Evolutionary conservation across 2,797 vertebrate species (phyloP).

Genomic region (Siniperca obscura): DNA sequence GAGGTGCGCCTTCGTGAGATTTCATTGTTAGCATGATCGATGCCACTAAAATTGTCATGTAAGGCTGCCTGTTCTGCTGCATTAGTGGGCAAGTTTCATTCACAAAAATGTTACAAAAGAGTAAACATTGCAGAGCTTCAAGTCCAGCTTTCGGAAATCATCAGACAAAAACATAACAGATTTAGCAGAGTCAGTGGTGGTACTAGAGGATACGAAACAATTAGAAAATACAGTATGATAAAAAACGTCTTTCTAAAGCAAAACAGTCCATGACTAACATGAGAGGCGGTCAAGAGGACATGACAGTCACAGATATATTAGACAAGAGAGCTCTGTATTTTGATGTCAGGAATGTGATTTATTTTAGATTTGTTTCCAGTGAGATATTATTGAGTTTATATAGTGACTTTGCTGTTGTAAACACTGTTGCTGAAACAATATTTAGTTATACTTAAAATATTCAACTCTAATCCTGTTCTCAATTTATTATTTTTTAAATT

Average conservation of each 20-base stretch:
- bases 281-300: not conserved
- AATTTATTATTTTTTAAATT: no score
- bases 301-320: not conserved
- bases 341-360: no score
- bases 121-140: not conserved
- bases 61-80: not conserved
- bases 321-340: not conserved
- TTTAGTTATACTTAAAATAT: no score
- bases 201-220: not conserved
- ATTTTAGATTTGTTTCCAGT: no score
- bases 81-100: not conserved
- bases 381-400: no score
- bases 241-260: not conserved
- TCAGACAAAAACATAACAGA: not conserved
- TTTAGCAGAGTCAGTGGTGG: no score
- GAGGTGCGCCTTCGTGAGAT: not conserved
- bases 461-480: no score
- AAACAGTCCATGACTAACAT: not conserved
- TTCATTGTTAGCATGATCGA: not conserved
- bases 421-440: no score
- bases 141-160: not conserved
- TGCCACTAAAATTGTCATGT: not conserved
- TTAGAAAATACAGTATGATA: not conserved
- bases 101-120: not conserved
- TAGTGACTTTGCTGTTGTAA: no score